phyloP scores from a whole-genome alignment of 1,140 invertebrate species.

The Holcopasites calliopsidis region DNA sequence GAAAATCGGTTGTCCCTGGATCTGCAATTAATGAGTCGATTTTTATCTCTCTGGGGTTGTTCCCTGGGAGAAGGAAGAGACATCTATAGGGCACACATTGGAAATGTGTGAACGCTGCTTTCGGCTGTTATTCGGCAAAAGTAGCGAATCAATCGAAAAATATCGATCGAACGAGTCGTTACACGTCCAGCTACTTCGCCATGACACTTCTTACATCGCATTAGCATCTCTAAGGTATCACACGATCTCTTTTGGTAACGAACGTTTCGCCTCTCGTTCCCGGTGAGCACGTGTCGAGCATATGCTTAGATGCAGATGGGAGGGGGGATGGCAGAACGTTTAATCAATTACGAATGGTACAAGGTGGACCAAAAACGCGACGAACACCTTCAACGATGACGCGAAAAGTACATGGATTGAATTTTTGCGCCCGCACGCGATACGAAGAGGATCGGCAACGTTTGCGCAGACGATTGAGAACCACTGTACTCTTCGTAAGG shows the following conservation, averaged over 20 bases:
- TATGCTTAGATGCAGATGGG: constrained; percentile 4
- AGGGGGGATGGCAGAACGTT: constrained; percentile 12
- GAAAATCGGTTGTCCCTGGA: no score
- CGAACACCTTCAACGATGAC: constrained; percentile 25
- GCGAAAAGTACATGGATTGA: constrained; percentile 15
- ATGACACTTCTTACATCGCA: no score
- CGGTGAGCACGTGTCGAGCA: not conserved
- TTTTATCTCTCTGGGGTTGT: no score
- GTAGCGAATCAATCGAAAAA: no score
- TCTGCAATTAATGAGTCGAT: no score
- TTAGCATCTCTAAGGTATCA: no score
- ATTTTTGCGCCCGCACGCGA: not conserved
- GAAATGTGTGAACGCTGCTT: no score
- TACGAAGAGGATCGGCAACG: constrained; percentile 4
- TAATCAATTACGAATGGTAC: constrained; percentile 46
- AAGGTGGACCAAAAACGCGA: constrained; percentile 48
- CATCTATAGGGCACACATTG: no score
- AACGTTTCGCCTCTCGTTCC: constrained; percentile 6
- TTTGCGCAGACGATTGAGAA: not conserved
- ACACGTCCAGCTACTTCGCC: no score
- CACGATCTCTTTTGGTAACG: not conserved
- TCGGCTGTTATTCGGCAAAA: no score
- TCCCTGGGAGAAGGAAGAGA: no score
- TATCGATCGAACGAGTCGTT: no score
- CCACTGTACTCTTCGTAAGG: constrained; percentile 34